These are phyloP conservation scores for Hydra vulgaris DNA, from an alignment of 30 jellyfish, hydroid and myxozoan species.

Conservation along the genomic window DNA sequence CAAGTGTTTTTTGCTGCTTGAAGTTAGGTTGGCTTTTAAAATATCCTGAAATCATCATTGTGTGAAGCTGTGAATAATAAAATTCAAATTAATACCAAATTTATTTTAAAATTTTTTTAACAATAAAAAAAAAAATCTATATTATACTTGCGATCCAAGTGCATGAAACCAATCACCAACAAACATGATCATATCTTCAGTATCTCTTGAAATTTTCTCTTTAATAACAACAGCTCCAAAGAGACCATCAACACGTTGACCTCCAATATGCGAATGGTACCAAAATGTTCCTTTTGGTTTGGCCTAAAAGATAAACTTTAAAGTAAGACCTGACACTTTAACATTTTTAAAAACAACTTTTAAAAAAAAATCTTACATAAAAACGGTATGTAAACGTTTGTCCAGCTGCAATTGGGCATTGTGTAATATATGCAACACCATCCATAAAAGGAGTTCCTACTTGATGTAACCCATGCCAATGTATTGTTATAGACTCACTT, in stretches of 20 bases:
- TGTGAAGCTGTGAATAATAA: conserved; percentile 17
- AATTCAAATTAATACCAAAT: not conserved
- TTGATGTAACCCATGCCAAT: conserved; percentile 51
- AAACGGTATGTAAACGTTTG: conserved; percentile 29
- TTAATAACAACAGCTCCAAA: conserved; percentile 36
- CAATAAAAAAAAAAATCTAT: not conserved
- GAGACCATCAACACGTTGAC: conserved; percentile 40
- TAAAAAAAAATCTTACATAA: conserved; percentile 11
- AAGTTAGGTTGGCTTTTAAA: conserved; percentile 23
- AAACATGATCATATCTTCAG: conserved; percentile 29
- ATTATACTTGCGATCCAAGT: conserved; percentile 13
- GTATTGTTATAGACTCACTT: conserved; percentile 30
- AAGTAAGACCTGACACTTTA: not conserved
- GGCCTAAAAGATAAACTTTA: conserved; percentile 5
- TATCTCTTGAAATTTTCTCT: not conserved
- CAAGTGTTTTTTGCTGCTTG: conserved; percentile 29
- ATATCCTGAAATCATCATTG: conserved; percentile 22
- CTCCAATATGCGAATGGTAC: conserved; percentile 52
- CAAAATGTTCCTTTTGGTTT: conserved; percentile 41
- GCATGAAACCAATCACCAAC: conserved; percentile 57
- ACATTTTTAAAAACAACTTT: not conserved
- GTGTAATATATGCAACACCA: conserved; percentile 41
- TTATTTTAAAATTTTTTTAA: not conserved
- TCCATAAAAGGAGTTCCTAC: conserved; percentile 35
- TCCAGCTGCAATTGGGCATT: conserved; percentile 31